These are phyloP conservation scores for Criorhina ranunculi DNA, from an alignment of 2,888 invertebrate species.

Conservation along the genomic window DNA sequence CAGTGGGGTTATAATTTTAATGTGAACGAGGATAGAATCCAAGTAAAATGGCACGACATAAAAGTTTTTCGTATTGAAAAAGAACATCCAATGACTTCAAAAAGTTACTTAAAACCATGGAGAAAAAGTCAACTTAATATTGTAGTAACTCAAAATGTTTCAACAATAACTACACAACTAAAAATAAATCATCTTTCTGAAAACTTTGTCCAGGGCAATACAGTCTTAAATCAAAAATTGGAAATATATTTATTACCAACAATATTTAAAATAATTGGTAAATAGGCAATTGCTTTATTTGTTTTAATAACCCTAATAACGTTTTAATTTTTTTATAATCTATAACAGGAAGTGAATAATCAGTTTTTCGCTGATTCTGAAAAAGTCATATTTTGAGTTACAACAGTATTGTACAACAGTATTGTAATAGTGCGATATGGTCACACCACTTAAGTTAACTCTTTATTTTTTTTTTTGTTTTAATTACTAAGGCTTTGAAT, in stretches of 20 bases:
- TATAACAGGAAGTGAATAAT: constrained; percentile 2
- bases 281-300: not conserved
- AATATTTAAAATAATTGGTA: not conserved
- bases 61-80: constrained; percentile 23
- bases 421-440: too few relatives aligned
- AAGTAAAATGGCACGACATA: constrained; percentile 35
- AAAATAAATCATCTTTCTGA: not conserved
- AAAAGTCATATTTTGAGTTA: constrained; percentile 2
- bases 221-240: not conserved
- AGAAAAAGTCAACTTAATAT: constrained; percentile 9
- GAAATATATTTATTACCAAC: not conserved
- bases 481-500: too few relatives aligned
- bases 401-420: not conserved
- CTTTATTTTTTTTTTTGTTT: too few relatives aligned
- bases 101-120: constrained; percentile 10
- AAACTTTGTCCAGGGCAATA: too few relatives aligned
- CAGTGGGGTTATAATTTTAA: constrained; percentile 24
- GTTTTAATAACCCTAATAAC: not conserved
- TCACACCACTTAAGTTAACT: too few relatives aligned
- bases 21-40: constrained; percentile 10
- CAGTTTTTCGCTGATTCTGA: not conserved
- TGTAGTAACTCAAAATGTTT: constrained; percentile 22
- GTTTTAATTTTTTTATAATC: constrained; percentile 1
- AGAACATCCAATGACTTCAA: constrained; percentile 13
- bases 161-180: constrained; percentile 19